Evolutionary conservation across 1,140 invertebrate species (phyloP).

Genomic region (Panagrolaimus sp.): DNA sequence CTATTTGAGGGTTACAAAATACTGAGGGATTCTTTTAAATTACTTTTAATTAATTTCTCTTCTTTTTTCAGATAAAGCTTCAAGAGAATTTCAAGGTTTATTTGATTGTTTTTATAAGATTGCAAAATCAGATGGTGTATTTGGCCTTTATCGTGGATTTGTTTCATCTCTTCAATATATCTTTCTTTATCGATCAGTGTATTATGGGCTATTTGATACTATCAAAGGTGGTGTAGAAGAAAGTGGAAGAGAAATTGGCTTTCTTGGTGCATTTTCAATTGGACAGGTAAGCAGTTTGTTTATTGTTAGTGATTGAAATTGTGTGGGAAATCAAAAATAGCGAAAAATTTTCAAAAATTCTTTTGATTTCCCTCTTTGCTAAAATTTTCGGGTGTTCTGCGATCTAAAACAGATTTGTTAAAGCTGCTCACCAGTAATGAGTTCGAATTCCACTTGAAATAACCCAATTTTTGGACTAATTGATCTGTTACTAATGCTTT

Average conservation of each 20-base stretch:
- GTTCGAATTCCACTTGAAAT: too few species aligned
- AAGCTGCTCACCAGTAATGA: too few species aligned
- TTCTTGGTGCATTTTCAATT: slow-evolving; percentile 78
- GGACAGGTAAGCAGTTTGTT: slow-evolving; percentile 42
- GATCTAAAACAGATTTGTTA: too few species aligned
- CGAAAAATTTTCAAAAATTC: too few species aligned
- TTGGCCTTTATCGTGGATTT: slow-evolving; percentile 58
- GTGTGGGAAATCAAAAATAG: too few species aligned
- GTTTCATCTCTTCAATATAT: slow-evolving; percentile 59
- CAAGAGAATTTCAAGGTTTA: slow-evolving; percentile 54
- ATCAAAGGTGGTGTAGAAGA: slow-evolving; percentile 66
- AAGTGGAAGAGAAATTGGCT: slow-evolving; percentile 69
- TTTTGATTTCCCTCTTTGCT: too few species aligned
- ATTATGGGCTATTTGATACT: slow-evolving; percentile 59
- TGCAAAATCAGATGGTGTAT: slow-evolving; percentile 47
- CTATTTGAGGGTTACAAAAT: too few species aligned
- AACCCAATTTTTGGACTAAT: too few species aligned
- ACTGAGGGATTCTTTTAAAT: too few species aligned
- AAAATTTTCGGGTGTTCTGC: too few species aligned
- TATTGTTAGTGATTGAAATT: too few species aligned
- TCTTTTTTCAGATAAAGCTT: slow-evolving; percentile 24
- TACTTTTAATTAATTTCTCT: background rate
- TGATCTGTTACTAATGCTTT: too few species aligned
- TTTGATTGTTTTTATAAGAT: slow-evolving; percentile 56
- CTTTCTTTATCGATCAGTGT: slow-evolving; percentile 58